These are phyloP conservation scores for Myxocyprinus asiaticus DNA, from an alignment of 2,113 vertebrate genomes.

Conservation along the genomic window DNA sequence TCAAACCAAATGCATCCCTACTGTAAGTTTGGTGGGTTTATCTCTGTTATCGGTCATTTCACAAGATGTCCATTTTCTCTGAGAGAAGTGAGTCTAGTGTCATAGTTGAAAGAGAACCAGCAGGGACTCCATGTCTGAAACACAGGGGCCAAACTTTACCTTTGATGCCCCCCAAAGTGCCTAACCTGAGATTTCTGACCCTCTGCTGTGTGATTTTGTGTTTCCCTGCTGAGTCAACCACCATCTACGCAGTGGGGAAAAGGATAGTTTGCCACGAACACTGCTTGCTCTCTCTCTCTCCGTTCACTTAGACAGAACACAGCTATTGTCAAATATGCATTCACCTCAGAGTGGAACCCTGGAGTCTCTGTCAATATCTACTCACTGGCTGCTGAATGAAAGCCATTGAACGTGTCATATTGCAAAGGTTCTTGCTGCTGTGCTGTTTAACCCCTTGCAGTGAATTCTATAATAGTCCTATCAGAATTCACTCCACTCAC, in stretches of 20 bases:
- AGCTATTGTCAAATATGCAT: constrained; percentile 36
- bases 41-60: too few species aligned
- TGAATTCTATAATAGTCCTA: constrained; percentile 4
- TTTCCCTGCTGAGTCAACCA: not conserved
- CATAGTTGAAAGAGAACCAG: not conserved
- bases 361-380: constrained; percentile 16
- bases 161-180: not conserved
- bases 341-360: constrained; percentile 23
- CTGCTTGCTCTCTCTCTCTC: not conserved
- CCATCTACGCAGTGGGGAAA: not conserved
- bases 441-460: constrained; percentile 20
- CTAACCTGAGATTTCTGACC: constrained; percentile 8
- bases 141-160: not conserved
- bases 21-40: too few species aligned
- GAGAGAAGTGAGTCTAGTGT: not conserved
- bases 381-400: constrained; percentile 28
- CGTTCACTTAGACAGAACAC: constrained; percentile 4
- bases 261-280: not conserved
- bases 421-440: constrained; percentile 17
- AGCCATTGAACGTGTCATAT: constrained; percentile 28
- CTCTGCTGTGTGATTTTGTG: not conserved
- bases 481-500: constrained; percentile 21
- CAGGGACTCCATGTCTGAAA: not conserved
- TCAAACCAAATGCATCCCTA: too few species aligned
- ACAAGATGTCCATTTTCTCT: not conserved